Evolutionary conservation across 2,888 invertebrate species (phyloP), one percentile per base, ranked within the genome.

Genomic region (Yponomeuta evonymella): DNA sequence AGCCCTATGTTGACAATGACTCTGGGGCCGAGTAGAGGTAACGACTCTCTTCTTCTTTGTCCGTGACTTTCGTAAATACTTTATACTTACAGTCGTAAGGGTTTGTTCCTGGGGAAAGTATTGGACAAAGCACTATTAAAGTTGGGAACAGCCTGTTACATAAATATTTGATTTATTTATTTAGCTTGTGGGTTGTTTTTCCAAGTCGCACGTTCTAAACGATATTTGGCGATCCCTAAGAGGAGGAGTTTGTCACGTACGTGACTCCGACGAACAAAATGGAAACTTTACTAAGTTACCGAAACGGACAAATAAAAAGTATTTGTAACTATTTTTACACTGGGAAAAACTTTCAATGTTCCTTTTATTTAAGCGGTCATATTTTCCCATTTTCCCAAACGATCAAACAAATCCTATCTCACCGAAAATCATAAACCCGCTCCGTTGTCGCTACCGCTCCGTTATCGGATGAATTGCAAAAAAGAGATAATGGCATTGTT

Each of bases 151-250:
- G 84, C 81, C 84, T 88, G 89, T 89, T 90, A 84, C 86, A 87
- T 87, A 84, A 85, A 85, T 86, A 85, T 90, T 89, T 90, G 91
- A 91, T 91, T 91, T 91, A 91, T 92, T 91, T 91, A 88, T 91
- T 91, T 90, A 87, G 86, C 85, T 85, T 79, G 81, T 79, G 84
- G 85, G 88, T 88, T 83, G 88, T 88, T 88, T 90, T 89, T 85
- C 89, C 88, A 8, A 80, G 84, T 87, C 82, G 84, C 91, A 92
- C 91, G 91, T 91, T 88, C 89, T 91, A 90, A 91, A 89, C 91
- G 91, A 91, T 91, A 91, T 92, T 92, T 91, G 91, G 91, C 90
- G 89, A 92, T 92, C 91, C 90, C 90, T 87, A 87, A 90, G 91
- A 91, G 89, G 90, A 87, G 80, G 83, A 84, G 90, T 89, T 88